phyloP scores from a whole-genome alignment of 1,140 invertebrate genomes.

The Saccostrea cuccullata region DNA sequence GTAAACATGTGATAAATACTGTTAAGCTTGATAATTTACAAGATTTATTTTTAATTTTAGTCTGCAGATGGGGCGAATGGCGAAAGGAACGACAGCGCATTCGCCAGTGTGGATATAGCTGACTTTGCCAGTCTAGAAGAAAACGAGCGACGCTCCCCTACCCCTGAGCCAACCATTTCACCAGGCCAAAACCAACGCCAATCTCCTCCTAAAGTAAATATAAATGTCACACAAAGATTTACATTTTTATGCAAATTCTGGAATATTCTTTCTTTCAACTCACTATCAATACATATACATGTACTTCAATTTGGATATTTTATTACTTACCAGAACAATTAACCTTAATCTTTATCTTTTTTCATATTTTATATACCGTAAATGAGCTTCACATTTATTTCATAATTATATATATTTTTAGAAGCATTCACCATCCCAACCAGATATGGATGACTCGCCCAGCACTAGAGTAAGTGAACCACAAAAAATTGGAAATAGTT shows the following conservation, averaged over 20 bases:
- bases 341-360: too few species aligned
- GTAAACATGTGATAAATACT: too few species aligned
- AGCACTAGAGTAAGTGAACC: conserved; percentile 32
- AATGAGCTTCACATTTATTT: not conserved
- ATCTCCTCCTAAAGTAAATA: conserved; percentile 24
- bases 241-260: too few species aligned
- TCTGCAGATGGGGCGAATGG: not conserved
- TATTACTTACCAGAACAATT: too few species aligned
- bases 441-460: conserved; percentile 44
- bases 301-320: too few species aligned
- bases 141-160: conserved; percentile 42
- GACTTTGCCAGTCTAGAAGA: conserved; percentile 42
- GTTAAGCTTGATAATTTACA: too few species aligned
- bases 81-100: conserved; percentile 54
- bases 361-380: too few species aligned
- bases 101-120: conserved; percentile 50
- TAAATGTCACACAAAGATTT: not conserved
- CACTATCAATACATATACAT: too few species aligned
- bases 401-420: not conserved
- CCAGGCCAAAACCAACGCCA: conserved; percentile 7
- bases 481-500: too few species aligned
- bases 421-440: conserved; percentile 18
- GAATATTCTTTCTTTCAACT: too few species aligned
- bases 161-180: conserved; percentile 47
- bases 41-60: not conserved